phyloP scores from a whole-genome alignment of 2,113 vertebrate genomes.

The Etheostoma cragini region DNA sequence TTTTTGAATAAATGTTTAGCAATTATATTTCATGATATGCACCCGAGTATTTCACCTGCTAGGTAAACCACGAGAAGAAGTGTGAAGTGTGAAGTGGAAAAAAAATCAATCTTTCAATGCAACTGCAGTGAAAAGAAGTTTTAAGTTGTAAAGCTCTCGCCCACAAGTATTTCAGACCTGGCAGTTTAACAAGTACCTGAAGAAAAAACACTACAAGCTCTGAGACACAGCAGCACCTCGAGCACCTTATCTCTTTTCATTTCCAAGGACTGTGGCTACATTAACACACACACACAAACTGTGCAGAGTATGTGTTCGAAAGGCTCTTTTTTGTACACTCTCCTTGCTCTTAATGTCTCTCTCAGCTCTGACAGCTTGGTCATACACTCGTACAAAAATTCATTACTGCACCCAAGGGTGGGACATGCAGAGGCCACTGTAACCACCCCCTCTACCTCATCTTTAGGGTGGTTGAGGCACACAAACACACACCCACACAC shows the following conservation, averaged over 20 bases:
- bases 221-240: background rate
- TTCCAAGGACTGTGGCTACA: background rate
- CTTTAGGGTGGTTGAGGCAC: background rate
- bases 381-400: background rate
- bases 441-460: background rate
- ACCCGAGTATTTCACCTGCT: background rate
- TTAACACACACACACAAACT: background rate
- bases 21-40: background rate
- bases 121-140: background rate
- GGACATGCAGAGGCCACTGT: background rate
- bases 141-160: background rate
- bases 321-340: background rate
- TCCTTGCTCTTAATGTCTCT: background rate
- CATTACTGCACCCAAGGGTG: background rate
- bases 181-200: constrained; percentile 2
- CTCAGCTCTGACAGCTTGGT: background rate
- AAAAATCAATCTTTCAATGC: background rate
- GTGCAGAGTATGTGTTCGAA: background rate
- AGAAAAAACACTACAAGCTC: background rate
- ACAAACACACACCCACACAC: constrained; percentile 1
- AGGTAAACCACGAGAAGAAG: background rate
- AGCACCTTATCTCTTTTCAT: background rate
- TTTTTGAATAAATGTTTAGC: background rate
- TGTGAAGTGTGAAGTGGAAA: constrained; percentile 1
- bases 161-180: background rate